Percentiles rank a stretch among this genome's conserved stretches.
Evolutionary conservation across 1,140 invertebrate genomes (phyloP).

Genomic region (Charaxes varanes): DNA sequence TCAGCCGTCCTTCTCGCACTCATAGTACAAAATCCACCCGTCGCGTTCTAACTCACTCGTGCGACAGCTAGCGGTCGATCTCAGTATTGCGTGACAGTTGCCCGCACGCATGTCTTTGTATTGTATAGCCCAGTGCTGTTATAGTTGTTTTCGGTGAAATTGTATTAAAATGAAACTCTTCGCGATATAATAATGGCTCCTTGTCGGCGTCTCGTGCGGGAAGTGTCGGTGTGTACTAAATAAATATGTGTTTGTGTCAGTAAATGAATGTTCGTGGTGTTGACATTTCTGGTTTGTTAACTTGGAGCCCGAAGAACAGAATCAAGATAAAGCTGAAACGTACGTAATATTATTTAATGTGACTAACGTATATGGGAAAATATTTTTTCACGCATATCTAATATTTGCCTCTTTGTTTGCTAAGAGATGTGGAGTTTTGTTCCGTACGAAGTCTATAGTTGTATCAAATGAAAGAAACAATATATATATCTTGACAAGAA

Average conservation of each 20-base stretch:
- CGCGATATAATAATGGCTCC: background rate
- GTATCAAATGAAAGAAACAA: too few species aligned
- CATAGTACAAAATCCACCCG: slow-evolving; percentile 9
- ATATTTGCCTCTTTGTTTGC: too few species aligned
- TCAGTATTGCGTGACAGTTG: slow-evolving; percentile 51
- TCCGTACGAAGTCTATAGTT: too few species aligned
- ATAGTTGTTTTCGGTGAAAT: slow-evolving; percentile 15
- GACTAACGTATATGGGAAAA: slow-evolving; percentile 5
- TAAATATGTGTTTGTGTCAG: slow-evolving; percentile 51
- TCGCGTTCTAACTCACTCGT: slow-evolving; percentile 26
- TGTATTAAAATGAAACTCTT: slow-evolving; percentile 8
- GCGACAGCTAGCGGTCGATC: slow-evolving; percentile 43
- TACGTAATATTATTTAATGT: slow-evolving; percentile 37
- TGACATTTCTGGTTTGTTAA: slow-evolving; percentile 62
- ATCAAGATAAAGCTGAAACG: slow-evolving; percentile 71
- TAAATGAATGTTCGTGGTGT: slow-evolving; percentile 65
- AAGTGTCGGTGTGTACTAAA: slow-evolving; percentile 27
- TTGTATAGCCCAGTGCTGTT: slow-evolving; percentile 31
- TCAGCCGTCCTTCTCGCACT: slow-evolving; percentile 30
- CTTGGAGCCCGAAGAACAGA: slow-evolving; percentile 65
- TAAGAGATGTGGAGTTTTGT: too few species aligned
- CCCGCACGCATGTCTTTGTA: slow-evolving; percentile 41
- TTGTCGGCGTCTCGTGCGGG: slow-evolving; percentile 19
- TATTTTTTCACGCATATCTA: slow-evolving; percentile 1
- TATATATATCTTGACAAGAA: too few species aligned